These are phyloP conservation scores for Chlorops oryzae DNA, from an alignment of 1,140 invertebrate genomes.

Conservation along the genomic window DNA sequence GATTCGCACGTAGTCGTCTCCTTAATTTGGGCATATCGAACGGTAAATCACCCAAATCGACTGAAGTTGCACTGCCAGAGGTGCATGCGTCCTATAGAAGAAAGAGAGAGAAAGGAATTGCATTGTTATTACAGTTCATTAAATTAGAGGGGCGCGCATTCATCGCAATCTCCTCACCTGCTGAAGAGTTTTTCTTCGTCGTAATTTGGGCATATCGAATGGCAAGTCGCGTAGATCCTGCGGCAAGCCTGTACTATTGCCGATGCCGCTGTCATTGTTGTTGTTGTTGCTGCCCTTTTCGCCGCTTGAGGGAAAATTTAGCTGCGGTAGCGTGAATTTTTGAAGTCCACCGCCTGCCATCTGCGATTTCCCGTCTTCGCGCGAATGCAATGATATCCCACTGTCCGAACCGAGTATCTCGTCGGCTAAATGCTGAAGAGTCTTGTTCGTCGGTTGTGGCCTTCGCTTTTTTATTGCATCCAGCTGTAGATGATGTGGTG, in stretches of 20 bases:
- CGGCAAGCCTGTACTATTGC: constrained; percentile 27
- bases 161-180: constrained; percentile 11
- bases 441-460: constrained; percentile 66
- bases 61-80: constrained; percentile 64
- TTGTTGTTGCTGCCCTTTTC: constrained; percentile 33
- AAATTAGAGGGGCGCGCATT: too few species aligned
- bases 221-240: constrained; percentile 67
- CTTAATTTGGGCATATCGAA: constrained; percentile 86
- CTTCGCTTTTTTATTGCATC: constrained; percentile 49
- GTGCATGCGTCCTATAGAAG: constrained; percentile 57
- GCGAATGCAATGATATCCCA: constrained; percentile 75
- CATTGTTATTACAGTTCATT: background rate
- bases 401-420: constrained; percentile 79
- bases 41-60: constrained; percentile 71
- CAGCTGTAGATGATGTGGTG: constrained; percentile 9
- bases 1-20: constrained; percentile 52
- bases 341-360: constrained; percentile 49
- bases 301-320: constrained; percentile 47
- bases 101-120: constrained; percentile 21
- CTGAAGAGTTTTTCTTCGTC: constrained; percentile 57
- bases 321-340: constrained; percentile 54
- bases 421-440: constrained; percentile 64
- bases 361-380: constrained; percentile 64
- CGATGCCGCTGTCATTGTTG: constrained; percentile 47
- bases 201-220: constrained; percentile 84